phyloP scores from a whole-genome alignment of 2,888 invertebrate species.

The Bellardia pandia region DNA sequence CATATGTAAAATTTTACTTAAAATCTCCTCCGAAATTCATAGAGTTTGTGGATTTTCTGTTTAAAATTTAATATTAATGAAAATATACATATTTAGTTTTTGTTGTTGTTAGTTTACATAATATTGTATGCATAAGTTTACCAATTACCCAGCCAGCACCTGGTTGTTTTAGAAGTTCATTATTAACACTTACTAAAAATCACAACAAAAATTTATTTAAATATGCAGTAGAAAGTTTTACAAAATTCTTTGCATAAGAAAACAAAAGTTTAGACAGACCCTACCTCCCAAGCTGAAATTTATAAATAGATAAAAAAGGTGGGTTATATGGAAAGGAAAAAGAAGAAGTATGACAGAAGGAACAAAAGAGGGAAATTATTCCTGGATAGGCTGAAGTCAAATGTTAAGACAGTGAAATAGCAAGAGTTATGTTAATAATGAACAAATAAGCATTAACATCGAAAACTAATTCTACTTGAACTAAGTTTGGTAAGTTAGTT shows the following conservation, averaged over 20 bases:
- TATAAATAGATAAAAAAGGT: not conserved
- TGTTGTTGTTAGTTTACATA: conserved; percentile 10
- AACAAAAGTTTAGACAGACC: not conserved
- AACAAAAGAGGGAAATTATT: not conserved
- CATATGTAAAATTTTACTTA: not conserved
- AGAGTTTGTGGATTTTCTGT: not conserved
- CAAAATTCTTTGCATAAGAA: conserved; percentile 3
- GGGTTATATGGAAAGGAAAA: not conserved
- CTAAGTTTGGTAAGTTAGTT: not conserved
- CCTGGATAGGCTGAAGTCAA: not conserved
- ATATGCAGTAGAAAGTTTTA: conserved; percentile 28
- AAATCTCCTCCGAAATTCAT: not conserved
- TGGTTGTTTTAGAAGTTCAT: conserved; percentile 17
- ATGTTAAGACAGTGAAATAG: not conserved
- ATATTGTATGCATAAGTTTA: conserved; percentile 34
- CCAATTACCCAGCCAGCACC: not conserved
- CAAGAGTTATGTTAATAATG: no score
- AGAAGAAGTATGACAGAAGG: not conserved
- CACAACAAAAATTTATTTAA: conserved; percentile 26
- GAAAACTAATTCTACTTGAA: no score
- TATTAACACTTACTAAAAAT: conserved; percentile 13
- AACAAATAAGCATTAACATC: no score
- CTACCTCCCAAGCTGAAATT: not conserved
- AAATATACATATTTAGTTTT: conserved; percentile 9
- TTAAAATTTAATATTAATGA: not conserved